Evolutionary conservation across 2,888 invertebrate genomes (phyloP).

Genomic region (Hypomecis punctinalis): DNA sequence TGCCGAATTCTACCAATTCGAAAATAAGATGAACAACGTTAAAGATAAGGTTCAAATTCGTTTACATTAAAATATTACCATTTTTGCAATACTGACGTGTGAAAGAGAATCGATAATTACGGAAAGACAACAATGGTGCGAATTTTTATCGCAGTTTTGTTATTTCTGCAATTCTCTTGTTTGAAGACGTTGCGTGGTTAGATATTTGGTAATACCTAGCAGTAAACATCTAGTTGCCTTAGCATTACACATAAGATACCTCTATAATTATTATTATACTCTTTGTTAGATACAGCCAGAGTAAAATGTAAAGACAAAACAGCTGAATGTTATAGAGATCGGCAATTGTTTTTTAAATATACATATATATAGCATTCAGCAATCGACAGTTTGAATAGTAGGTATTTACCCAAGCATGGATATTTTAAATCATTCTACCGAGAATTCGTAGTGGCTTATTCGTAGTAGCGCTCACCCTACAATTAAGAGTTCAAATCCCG

Average conservation of each 20-base stretch:
- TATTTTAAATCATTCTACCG: too few relatives aligned
- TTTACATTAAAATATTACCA: constrained; percentile 4
- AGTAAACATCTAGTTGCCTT: background rate
- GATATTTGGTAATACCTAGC: constrained; percentile 10
- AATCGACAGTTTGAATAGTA: too few relatives aligned
- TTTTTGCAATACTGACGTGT: constrained; percentile 33
- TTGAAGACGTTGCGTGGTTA: constrained; percentile 19
- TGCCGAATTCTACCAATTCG: background rate
- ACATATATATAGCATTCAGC: too few relatives aligned
- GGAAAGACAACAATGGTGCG: constrained; percentile 37
- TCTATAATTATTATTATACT: too few relatives aligned
- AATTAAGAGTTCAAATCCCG: too few relatives aligned
- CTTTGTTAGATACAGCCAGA: too few relatives aligned
- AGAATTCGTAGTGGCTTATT: too few relatives aligned
- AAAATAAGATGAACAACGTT: background rate
- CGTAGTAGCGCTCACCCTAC: too few relatives aligned
- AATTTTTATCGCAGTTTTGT: constrained; percentile 29
- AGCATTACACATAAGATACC: background rate
- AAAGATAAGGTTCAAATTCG: constrained; percentile 5
- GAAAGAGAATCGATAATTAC: constrained; percentile 42
- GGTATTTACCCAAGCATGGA: too few relatives aligned
- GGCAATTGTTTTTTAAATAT: too few relatives aligned
- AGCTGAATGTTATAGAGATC: too few relatives aligned
- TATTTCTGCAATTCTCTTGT: constrained; percentile 31
- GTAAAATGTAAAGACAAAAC: too few relatives aligned